Base-by-base conservation (phyloP, 2,113 vertebrate genomes). In the Dascyllus trimaculatus region DNA sequence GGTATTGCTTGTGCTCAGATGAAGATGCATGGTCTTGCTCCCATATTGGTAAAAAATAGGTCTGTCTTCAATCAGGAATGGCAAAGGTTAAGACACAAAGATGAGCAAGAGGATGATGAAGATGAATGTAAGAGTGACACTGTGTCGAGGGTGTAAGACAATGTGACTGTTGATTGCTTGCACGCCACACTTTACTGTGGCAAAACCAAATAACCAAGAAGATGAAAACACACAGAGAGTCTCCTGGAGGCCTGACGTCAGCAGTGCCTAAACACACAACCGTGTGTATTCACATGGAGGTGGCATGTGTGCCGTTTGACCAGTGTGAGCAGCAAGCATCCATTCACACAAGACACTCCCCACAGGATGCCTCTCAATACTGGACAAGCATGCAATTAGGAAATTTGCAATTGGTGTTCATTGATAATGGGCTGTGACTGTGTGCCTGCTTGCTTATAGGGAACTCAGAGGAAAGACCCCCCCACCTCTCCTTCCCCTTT, bases 271-370 rank as follows among this genome's bases (percentile, higher is more conserved):
- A 88, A 43, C 85, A 90, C 91, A 84, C 91, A 90, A 38, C 68
- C 29, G 78, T 92, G 88, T 92, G 91, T 92, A 61, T 88, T 91
- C 84, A 88, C 88, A 91, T 19, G 19, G 57, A 83, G 60, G 89
- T 91, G 89, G 48, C 80, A 72, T 91, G 87, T 92, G 89, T 91
- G 40, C 81, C 88, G 60, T 80, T 52, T 82, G 81, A 78, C 54
- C 51, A 35, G 63, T 77, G 77, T 78, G 80, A 86, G 77, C 77
- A 72, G 66, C 67, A 5, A 49, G 78, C 70, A 54, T 74, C 64
- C 74, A 66, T 82, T 85, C 75, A 90, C 81, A 66, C 68, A 26
- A 67, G 82, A 80, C 45, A 67, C 46, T 29, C 29, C 29, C 29
- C 52, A 77, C 43, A 58, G 9, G 45, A 58, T 46, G 6, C 11